These are phyloP conservation scores for Lepus americanus DNA, from an alignment of 2,113 vertebrate species.

Conservation along the genomic window DNA sequence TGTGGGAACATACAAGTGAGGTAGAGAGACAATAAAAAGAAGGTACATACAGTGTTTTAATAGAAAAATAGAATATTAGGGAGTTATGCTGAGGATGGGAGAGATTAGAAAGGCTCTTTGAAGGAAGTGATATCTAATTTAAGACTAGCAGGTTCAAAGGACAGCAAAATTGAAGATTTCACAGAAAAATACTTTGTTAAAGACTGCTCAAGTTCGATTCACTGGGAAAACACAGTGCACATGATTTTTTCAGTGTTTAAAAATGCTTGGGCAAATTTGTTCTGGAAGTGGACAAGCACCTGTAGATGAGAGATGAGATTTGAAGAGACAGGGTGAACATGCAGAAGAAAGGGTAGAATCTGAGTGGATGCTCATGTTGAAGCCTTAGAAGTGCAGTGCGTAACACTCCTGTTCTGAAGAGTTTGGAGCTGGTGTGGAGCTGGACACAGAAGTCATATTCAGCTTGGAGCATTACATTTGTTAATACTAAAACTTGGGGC, in stretches of 20 bases:
- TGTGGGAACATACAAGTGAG: neutral
- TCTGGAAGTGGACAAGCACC: neutral
- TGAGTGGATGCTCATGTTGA: neutral
- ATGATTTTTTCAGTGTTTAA: neutral
- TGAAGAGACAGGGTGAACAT: neutral
- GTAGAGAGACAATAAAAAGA: neutral
- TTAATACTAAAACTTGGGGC: neutral
- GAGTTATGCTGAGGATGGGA: neutral
- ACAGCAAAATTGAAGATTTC: neutral
- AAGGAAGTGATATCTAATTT: neutral
- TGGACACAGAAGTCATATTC: neutral
- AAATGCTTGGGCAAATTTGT: neutral
- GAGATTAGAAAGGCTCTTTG: neutral
- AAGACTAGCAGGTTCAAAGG: neutral
- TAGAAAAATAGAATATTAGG: neutral
- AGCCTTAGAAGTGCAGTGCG: accelerated
- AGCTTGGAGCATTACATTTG: neutral
- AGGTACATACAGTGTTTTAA: no score
- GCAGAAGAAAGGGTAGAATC: neutral
- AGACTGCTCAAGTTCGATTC: neutral
- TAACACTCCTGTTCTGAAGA: neutral
- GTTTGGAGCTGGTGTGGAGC: neutral
- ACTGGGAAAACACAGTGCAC: neutral
- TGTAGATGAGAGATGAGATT: neutral
- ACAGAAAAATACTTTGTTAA: neutral